phyloP scores from a whole-genome alignment of 2,113 vertebrate species.

The Pygoscelis adeliae region DNA sequence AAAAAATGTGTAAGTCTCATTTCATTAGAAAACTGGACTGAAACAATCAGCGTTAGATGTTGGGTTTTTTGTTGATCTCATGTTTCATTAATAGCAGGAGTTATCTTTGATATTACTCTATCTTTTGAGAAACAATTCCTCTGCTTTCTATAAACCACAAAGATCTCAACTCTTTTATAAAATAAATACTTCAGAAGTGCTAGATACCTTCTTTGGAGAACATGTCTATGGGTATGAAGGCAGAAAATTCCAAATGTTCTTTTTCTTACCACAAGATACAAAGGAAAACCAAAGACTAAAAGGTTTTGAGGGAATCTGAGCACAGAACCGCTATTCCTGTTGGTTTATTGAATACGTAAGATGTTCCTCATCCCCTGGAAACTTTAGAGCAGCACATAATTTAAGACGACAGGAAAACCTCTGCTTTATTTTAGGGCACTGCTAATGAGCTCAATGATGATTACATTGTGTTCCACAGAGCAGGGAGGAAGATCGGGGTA shows the following conservation, averaged over 20 bases:
- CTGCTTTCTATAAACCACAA: not conserved
- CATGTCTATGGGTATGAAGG: not conserved
- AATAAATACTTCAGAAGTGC: not conserved
- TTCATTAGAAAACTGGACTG: not conserved
- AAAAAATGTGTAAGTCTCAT: not conserved
- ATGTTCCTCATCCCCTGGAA: not conserved
- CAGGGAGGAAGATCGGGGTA: not conserved
- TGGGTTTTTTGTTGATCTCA: not conserved
- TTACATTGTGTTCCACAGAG: not conserved
- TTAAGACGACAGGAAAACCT: not conserved
- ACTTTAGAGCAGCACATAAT: not conserved
- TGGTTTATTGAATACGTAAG: not conserved
- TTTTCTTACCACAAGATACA: not conserved
- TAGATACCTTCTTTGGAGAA: not conserved
- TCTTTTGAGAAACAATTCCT: not conserved
- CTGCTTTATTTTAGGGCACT: not conserved
- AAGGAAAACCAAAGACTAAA: not conserved
- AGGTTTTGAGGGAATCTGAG: not conserved
- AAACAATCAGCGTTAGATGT: not conserved
- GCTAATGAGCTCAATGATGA: not conserved
- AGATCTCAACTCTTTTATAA: not conserved
- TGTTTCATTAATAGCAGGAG: not conserved
- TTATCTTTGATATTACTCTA: not conserved
- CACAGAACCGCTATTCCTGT: not conserved
- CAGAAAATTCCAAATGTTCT: not conserved